Base-by-base conservation (phyloP, 2,113 vertebrate genomes). In the Desmodus rotundus region DNA sequence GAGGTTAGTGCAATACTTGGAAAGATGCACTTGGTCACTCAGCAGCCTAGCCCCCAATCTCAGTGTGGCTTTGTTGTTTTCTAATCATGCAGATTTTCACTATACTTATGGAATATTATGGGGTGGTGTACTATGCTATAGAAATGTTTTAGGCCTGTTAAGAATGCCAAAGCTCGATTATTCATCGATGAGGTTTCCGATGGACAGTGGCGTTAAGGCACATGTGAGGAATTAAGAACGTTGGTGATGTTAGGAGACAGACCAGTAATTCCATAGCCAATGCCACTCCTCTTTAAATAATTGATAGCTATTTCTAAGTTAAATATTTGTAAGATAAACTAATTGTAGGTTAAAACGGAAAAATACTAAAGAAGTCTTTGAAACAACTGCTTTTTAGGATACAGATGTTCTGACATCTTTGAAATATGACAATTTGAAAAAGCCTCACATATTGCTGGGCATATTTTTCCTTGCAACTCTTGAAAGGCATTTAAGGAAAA, bases 401-500 rank as follows among this genome's bases (percentile, higher is more conserved):
- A 84, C 47, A 92, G 89, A 93, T 96, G 54, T 88, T 92, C 78
- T 77, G 70, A 87, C 68, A 65, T 93, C 78, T 96, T 94, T 85
- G 74, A 93, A 93, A 74, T 67, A 61, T 50, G 65, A 74, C 0
- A 36, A 68, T 56, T 93, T 89, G 74, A 58, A 78, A 87, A 97
- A 89, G 50, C 43, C 92, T 95, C 63, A 83, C 33, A 47, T 54
- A 73, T 68, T 94, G 68, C 76, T 52, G 0, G 38, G 38, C 68
- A 74, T 78, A 63, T 78, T 95, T 95, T 81, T 91, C 31, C 89
- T 87, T n/a, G 24, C 22, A 45, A 84, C 52, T 93, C 80, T 93
- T 93, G 83, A 74, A 87, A 94, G 33, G 16, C 58, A 56, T 56
- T 93, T 96, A 96, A 89, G 90, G 22, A 86, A 95, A 97, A 87